Evolutionary conservation across 2,113 vertebrate genomes (phyloP).

Genomic region (Bos javanicus): DNA sequence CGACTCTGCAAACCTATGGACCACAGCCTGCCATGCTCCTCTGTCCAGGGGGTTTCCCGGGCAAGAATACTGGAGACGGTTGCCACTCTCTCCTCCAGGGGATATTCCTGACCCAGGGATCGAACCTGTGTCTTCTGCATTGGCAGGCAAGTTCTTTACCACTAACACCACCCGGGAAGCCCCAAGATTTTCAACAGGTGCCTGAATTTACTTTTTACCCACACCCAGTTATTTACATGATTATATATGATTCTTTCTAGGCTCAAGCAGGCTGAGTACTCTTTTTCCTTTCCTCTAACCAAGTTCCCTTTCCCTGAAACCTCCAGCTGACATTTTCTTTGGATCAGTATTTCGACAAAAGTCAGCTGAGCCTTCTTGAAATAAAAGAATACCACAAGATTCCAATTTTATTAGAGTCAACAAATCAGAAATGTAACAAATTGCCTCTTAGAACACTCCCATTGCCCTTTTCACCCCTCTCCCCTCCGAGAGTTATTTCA

Average conservation of each 20-base stretch:
- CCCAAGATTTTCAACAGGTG: neutral
- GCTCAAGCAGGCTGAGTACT: neutral
- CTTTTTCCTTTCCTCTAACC: neutral
- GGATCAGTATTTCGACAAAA: neutral
- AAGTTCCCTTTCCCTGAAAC: neutral
- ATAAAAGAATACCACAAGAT: neutral
- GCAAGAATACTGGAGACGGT: neutral
- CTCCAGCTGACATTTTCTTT: neutral
- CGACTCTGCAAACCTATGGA: neutral
- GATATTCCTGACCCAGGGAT: neutral
- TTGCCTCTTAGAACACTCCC: neutral
- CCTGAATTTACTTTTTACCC: neutral
- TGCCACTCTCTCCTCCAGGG: neutral
- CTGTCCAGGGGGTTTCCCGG: neutral
- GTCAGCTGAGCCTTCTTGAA: neutral
- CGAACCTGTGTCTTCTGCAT: neutral
- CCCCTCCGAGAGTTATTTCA: neutral
- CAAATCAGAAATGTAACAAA: neutral
- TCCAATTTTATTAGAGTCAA: neutral
- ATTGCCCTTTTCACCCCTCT: neutral
- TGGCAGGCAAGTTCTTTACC: neutral
- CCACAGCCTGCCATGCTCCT: neutral
- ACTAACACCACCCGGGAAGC: neutral
- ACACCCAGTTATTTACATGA: neutral
- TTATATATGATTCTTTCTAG: neutral